Conservation (phyloP, 2,113 vertebrate genomes). For the Gracilinanus agilis region DNA sequence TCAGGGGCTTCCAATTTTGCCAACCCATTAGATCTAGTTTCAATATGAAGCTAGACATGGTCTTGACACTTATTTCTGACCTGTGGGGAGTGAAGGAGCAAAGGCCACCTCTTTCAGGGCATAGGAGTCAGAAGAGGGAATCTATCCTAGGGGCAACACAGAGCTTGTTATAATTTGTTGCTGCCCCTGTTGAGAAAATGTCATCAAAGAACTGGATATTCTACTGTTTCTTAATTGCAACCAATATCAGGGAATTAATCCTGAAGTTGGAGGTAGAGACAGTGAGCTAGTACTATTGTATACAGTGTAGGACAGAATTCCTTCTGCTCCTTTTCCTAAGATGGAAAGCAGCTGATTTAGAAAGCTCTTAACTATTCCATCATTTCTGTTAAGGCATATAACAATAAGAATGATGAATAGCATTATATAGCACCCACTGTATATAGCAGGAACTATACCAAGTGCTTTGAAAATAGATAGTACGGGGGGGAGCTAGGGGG, state of each 20-base stretch:
- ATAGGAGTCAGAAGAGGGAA: neutral
- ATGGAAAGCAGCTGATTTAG: neutral
- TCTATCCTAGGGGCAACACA: neutral
- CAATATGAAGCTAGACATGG: neutral
- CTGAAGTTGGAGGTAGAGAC: neutral
- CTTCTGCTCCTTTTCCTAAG: neutral
- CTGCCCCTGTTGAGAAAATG: neutral
- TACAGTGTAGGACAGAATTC: neutral
- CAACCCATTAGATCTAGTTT: neutral
- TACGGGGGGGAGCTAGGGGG: too few relatives aligned
- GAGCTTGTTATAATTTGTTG: neutral
- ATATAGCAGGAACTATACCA: neutral
- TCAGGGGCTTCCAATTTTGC: neutral
- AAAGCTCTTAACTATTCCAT: neutral
- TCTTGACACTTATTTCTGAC: neutral
- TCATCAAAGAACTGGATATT: neutral
- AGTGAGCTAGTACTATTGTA: neutral
- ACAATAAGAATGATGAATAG: neutral
- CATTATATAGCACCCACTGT: too few relatives aligned
- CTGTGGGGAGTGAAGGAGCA: neutral
- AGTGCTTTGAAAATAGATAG: neutral
- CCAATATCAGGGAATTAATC: neutral
- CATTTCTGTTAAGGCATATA: neutral
- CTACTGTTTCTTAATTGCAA: neutral
- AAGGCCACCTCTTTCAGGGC: neutral